These are phyloP conservation scores for Hirtodrosophila confusa DNA, from an alignment of 2,888 invertebrate species.

Conservation along the genomic window DNA sequence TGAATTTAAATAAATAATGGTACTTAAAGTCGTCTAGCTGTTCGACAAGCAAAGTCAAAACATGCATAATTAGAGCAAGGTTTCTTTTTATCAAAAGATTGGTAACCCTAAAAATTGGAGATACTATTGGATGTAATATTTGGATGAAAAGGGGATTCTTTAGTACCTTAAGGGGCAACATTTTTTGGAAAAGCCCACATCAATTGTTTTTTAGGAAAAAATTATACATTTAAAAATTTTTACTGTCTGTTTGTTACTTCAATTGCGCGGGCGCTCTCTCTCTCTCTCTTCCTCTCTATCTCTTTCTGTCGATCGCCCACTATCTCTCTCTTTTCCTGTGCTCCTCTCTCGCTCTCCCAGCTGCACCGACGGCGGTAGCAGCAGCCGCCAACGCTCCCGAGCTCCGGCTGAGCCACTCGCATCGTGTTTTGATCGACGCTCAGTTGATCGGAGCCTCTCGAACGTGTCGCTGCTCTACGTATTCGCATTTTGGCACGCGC, in stretches of 20 bases:
- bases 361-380: slow-evolving; percentile 3
- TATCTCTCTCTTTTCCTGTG: slow-evolving; percentile 5
- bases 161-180: too few species aligned
- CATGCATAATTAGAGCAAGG: slow-evolving; percentile 43
- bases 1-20: slow-evolving; percentile 19
- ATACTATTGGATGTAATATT: too few species aligned
- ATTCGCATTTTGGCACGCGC: slow-evolving; percentile 39
- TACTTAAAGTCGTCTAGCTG: slow-evolving; percentile 21
- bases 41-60: slow-evolving; percentile 3
- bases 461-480: slow-evolving; percentile 63
- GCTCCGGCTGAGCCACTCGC: slow-evolving; percentile 48
- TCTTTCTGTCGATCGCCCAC: slow-evolving; percentile 1
- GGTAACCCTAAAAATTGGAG: too few species aligned
- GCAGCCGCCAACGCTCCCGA: slow-evolving; percentile 16
- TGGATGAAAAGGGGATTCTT: too few species aligned
- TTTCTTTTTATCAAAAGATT: slow-evolving; percentile 2
- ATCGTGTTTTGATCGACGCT: slow-evolving; percentile 61
- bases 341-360: background rate
- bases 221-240: slow-evolving; percentile 16
- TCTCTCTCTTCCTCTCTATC: background rate
- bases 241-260: background rate
- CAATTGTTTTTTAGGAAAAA: background rate
- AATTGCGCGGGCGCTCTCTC: background rate
- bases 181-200: slow-evolving; percentile 21
- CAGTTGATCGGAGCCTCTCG: slow-evolving; percentile 79